A percentile compares a stretch with the other conserved stretches of the same genome.
Evolutionary conservation across 2,888 invertebrate genomes (phyloP).

Genomic region (Hemicrepidius hirtus): DNA sequence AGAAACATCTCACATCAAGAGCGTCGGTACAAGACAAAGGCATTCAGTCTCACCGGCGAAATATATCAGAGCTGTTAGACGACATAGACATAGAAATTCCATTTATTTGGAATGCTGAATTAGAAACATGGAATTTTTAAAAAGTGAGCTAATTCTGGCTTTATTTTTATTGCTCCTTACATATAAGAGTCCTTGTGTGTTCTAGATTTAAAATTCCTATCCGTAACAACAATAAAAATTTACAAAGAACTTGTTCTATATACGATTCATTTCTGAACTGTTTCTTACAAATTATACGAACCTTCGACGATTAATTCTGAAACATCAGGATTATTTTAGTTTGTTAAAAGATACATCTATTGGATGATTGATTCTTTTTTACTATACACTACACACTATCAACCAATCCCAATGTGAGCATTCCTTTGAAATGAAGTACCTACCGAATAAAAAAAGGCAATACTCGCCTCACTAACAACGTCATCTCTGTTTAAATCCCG

Average conservation of each 20-base stretch:
- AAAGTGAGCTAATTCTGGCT: conserved; percentile 31
- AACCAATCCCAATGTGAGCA: too few species aligned
- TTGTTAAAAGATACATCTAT: too few species aligned
- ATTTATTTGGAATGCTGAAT: conserved; percentile 50
- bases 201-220: conserved; percentile 16
- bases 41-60: conserved; percentile 45
- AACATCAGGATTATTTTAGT: too few species aligned
- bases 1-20: conserved; percentile 43
- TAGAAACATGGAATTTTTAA: conserved; percentile 40
- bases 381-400: too few species aligned
- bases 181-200: conserved; percentile 13
- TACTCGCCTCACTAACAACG: too few species aligned
- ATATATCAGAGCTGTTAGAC: conserved; percentile 48
- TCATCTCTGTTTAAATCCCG: too few species aligned
- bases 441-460: too few species aligned
- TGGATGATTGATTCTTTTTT: too few species aligned
- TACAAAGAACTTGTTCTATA: not conserved
- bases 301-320: too few species aligned
- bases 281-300: too few species aligned
- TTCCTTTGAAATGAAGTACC: too few species aligned
- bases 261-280: too few species aligned
- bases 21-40: conserved; percentile 52
- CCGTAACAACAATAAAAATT: conserved; percentile 8
- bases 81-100: conserved; percentile 50
- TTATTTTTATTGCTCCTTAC: conserved; percentile 27